Evolutionary conservation across 2,113 vertebrate genomes (phyloP).

Genomic region (Rattus rattus): DNA sequence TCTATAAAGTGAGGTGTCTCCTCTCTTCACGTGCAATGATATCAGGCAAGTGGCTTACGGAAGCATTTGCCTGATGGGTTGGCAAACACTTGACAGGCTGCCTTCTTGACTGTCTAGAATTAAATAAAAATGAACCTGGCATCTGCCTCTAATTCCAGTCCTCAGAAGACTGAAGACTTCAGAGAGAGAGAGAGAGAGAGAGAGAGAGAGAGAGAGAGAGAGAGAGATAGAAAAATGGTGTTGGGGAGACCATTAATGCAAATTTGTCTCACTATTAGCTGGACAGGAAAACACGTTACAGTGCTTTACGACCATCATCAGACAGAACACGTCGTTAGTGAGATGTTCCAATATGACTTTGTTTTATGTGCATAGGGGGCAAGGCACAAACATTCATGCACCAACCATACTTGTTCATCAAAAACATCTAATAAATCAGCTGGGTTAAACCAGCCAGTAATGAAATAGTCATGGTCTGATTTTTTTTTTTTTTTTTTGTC

Average conservation of each 20-base stretch:
- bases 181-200: no score
- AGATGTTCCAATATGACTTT: background rate
- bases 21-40: background rate
- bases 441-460: conserved; percentile 16
- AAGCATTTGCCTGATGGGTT: background rate
- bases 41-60: background rate
- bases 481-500: background rate
- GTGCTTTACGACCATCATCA: background rate
- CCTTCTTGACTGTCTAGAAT: background rate
- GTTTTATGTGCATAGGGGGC: background rate
- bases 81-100: background rate
- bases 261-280: background rate
- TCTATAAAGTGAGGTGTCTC: background rate
- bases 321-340: background rate
- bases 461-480: background rate
- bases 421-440: background rate
- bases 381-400: background rate
- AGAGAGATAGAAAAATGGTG: background rate
- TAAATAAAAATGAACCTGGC: background rate
- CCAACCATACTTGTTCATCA: background rate
- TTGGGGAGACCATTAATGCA: background rate
- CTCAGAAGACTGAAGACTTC: background rate
- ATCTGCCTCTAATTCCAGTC: background rate
- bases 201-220: background rate
- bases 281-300: background rate